phyloP scores from a whole-genome alignment of 2,797 vertebrate genomes.

The Phrynocephalus vlangalii region DNA sequence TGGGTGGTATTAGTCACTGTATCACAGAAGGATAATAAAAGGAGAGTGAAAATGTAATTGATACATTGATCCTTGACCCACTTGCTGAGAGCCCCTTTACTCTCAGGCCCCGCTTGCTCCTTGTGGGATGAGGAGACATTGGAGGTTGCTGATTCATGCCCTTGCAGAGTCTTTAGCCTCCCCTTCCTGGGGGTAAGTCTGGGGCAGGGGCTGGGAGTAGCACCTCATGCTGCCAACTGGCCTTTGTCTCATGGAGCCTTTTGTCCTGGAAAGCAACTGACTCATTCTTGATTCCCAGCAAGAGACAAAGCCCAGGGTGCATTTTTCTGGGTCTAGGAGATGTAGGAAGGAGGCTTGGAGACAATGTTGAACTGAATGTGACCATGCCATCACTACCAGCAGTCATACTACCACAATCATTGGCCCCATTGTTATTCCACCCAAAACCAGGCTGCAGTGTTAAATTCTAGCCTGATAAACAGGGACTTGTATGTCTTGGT shows the following conservation, averaged over 20 bases:
- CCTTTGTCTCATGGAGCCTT: constrained; percentile 22
- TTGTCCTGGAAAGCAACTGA: constrained; percentile 35
- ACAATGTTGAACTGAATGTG: not conserved
- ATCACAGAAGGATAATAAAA: constrained; percentile 12
- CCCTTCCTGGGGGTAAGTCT: constrained; percentile 1
- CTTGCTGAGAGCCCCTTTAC: constrained; percentile 1
- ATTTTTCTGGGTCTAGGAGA: not conserved
- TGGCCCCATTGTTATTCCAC: not conserved
- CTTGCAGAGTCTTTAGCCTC: not conserved
- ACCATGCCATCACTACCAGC: not conserved
- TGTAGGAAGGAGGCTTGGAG: not conserved
- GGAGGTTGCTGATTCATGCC: constrained; percentile 29
- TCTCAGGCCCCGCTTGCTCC: constrained; percentile 3
- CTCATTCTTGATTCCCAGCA: constrained; percentile 37
- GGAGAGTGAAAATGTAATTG: not conserved
- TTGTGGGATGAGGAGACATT: constrained; percentile 9
- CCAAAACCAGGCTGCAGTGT: not conserved
- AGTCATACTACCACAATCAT: not conserved
- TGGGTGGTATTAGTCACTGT: constrained; percentile 27
- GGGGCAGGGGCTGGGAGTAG: constrained; percentile 8
- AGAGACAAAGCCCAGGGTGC: constrained; percentile 31
- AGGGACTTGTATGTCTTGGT: too few relatives aligned
- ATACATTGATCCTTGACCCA: constrained; percentile 16
- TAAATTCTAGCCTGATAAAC: not conserved
- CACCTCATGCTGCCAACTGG: not conserved